phyloP scores from a whole-genome alignment of 2,113 vertebrate species.

The Pardalotus punctatus region DNA sequence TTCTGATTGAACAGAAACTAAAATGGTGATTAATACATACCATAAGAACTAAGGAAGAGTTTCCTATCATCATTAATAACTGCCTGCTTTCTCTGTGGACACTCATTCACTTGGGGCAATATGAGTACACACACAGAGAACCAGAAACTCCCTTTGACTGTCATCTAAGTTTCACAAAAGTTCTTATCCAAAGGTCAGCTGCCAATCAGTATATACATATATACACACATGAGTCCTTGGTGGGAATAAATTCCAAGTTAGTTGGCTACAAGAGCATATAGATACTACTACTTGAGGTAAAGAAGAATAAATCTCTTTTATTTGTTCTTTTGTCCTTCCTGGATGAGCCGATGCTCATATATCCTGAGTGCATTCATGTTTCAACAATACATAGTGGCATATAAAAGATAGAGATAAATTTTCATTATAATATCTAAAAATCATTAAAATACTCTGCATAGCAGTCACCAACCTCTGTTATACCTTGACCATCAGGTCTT shows the following conservation, averaged over 20 bases:
- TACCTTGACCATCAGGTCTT: not conserved
- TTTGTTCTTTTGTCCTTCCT: not conserved
- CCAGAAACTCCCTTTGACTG: not conserved
- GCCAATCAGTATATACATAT: constrained; percentile 25
- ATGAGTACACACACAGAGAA: not conserved
- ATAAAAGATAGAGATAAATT: not conserved
- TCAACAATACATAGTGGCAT: not conserved
- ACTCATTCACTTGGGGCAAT: not conserved
- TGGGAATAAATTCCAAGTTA: constrained; percentile 51
- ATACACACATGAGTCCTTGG: constrained; percentile 19
- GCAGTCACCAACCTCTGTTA: not conserved
- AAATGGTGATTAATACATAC: not conserved
- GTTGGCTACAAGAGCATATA: constrained; percentile 17
- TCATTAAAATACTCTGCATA: not conserved
- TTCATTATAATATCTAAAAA: not conserved
- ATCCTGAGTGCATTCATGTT: not conserved
- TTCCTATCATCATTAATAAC: not conserved
- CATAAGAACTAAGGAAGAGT: not conserved
- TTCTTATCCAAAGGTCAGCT: constrained; percentile 59
- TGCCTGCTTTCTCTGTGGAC: not conserved
- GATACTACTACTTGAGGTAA: not conserved
- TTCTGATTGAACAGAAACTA: not conserved
- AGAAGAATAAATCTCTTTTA: not conserved
- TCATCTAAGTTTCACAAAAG: constrained; percentile 26
- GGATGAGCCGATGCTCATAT: not conserved